Conservation (phyloP, 2,797 vertebrate genomes). For the Neostethus bicornis region DNA sequence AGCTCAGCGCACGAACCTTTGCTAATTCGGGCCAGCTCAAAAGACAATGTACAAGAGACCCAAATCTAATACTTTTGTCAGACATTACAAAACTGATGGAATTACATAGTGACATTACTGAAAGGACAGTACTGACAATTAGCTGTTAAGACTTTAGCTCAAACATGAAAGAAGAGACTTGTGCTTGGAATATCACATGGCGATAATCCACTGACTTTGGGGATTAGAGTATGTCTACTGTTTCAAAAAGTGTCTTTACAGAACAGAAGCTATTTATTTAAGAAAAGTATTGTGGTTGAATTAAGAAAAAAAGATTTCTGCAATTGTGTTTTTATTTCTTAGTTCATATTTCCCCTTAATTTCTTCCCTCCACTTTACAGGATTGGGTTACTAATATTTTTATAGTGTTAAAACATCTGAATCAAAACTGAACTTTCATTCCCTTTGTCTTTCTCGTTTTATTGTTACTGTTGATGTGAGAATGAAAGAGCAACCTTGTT, state of each 20-base stretch:
- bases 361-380: constrained; percentile 69
- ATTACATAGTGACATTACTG: constrained; percentile 67
- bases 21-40: constrained; percentile 99
- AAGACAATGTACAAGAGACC: constrained; percentile 99
- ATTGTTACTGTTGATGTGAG: constrained; percentile 41
- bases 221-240: constrained; percentile 97
- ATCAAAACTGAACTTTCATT: constrained; percentile 47
- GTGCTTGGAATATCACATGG: constrained; percentile 74
- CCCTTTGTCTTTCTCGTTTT: constrained; percentile 27
- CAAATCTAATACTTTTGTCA: constrained; percentile 89
- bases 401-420: constrained; percentile 83
- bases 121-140: constrained; percentile 62
- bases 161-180: constrained; percentile 57
- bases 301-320: constrained; percentile 93
- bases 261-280: constrained; percentile 99
- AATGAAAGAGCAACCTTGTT: constrained; percentile 51
- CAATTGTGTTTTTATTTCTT: constrained; percentile 91
- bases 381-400: constrained; percentile 87
- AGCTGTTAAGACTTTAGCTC: constrained; percentile 56
- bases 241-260: constrained; percentile 99
- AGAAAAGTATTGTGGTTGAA: constrained; percentile 98
- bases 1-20: constrained; percentile 99
- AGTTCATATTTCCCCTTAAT: constrained; percentile 71
- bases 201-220: constrained; percentile 92
- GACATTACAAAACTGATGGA: constrained; percentile 74